Base-by-base conservation (phyloP, 2,113 vertebrate species). In the Grammomys surdaster region DNA sequence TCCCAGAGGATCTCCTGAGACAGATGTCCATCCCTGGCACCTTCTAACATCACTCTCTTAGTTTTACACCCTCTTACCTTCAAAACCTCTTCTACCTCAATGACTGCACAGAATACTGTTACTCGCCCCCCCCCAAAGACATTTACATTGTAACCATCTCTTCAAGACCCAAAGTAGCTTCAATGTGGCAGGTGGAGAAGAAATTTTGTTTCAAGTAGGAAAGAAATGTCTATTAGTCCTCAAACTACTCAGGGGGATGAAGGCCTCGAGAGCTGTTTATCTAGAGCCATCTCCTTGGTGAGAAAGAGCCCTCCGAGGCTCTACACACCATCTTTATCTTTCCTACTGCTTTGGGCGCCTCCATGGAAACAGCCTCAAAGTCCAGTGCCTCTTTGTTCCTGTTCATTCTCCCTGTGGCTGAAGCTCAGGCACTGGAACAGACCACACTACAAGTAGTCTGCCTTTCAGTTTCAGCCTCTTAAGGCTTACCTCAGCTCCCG, bases 151-250 rank as follows among this genome's bases (percentile, higher is more conserved):
- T 67, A 92, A 65, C 13, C 16, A 33, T 51, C 89, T 90, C 78
- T 69, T 31, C 28, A 89, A 36, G 54, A 36, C 36, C 87, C 75
- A 72, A 67, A 69, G 65, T 40, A 80, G 43, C 90, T 12, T 58
- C 84, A 60, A 0, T 87, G 58, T 77, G 81, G 85, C 36, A n/a
- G 67, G 60, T 31, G n/a, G n/a, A 75, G 77, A 96, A 89, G 88
- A 78, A 90, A 87, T 51, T 17, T 60, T 84, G 8, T 67, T 60
- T 91, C 72, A 31, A 67, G 48, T 46, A 12, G 17, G 69, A 36
- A 73, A 91, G 73, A 77, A 40, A 77, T 86, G 72, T 77, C 70
- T 54, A 86, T 70, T 51, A 91, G 36, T 81, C 92, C n/a, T 97
- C 92, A 90, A 77, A 67, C 26, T 28, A 69, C 26, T 40, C 28